Evolutionary conservation across 1,140 invertebrate species (phyloP).

Genomic region (Phocides pigmalion): DNA sequence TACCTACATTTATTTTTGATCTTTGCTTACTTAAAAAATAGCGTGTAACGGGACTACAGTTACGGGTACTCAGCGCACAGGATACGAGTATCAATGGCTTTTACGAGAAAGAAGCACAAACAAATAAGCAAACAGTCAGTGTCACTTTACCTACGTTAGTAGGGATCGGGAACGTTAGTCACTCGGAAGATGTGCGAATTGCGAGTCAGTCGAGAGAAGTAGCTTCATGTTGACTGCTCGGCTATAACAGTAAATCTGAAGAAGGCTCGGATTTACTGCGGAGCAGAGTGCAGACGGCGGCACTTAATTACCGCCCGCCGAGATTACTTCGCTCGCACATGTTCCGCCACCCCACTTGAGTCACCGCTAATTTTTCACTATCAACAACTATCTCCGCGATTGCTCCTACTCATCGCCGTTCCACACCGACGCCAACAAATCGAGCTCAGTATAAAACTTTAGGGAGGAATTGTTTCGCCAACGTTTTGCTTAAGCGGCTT

Average conservation of each 20-base stretch:
- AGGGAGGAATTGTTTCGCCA: background rate
- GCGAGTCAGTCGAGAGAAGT: conserved; percentile 32
- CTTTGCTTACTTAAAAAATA: too few relatives aligned
- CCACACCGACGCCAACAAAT: background rate
- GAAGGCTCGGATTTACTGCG: conserved; percentile 59
- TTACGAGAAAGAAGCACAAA: too few relatives aligned
- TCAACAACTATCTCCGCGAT: conserved; percentile 11
- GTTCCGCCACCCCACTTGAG: conserved; percentile 6
- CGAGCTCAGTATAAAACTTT: background rate
- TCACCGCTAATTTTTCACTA: conserved; percentile 29
- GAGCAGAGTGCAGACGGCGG: conserved; percentile 49
- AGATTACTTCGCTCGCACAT: conserved; percentile 45
- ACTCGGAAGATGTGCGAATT: background rate
- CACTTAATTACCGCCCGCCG: conserved; percentile 64
- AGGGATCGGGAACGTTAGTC: background rate
- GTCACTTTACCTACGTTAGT: too few relatives aligned
- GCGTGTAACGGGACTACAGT: too few relatives aligned
- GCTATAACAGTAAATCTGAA: conserved; percentile 71
- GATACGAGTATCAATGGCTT: too few relatives aligned
- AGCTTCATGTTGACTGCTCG: conserved; percentile 46
- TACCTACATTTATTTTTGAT: too few relatives aligned
- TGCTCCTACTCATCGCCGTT: background rate
- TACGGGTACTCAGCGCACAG: too few relatives aligned
- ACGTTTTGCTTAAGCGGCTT: too few relatives aligned
- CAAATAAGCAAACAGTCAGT: too few relatives aligned